Conservation (phyloP, 2,113 vertebrate species). For the Phocoena phocoena region DNA sequence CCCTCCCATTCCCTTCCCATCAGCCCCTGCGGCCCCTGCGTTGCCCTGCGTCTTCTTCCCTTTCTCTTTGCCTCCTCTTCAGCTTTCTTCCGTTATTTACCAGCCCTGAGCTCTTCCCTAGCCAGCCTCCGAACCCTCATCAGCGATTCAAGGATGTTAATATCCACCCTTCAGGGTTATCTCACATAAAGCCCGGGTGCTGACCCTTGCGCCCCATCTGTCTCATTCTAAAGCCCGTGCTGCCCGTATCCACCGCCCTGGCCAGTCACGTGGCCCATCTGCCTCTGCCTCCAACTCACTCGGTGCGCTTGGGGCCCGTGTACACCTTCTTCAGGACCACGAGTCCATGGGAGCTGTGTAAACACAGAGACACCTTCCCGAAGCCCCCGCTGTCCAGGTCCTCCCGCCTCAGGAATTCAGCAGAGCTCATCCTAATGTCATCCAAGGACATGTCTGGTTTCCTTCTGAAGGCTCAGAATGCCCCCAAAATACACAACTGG, state of each 20-base stretch:
- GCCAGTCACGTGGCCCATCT: not conserved
- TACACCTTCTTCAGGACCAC: conserved; percentile 95
- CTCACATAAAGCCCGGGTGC: rapidly evolving
- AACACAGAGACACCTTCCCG: conserved; percentile 92
- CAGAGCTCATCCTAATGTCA: conserved; percentile 88
- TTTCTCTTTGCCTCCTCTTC: not conserved
- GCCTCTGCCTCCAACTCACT: conserved; percentile 86
- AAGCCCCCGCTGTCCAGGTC: conserved; percentile 92
- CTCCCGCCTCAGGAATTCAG: conserved; percentile 86
- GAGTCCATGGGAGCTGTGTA: conserved; percentile 89
- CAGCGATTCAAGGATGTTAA: not conserved
- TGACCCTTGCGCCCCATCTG: not conserved
- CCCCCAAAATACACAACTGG: not conserved
- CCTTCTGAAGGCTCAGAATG: conserved; percentile 42
- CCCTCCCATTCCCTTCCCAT: not conserved
- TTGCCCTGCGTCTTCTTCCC: not conserved
- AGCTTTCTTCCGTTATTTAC: not conserved
- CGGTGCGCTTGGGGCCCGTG: conserved; percentile 88
- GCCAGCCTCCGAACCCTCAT: not conserved
- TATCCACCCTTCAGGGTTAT: not conserved
- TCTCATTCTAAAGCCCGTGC: not conserved
- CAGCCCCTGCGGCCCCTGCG: not conserved
- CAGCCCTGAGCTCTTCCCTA: not conserved
- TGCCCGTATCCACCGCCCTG: rapidly evolving
- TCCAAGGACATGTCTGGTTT: conserved; percentile 83